Evolutionary conservation across 2,888 invertebrate genomes (phyloP).

Genomic region (Sphaerophoria rueppellii): DNA sequence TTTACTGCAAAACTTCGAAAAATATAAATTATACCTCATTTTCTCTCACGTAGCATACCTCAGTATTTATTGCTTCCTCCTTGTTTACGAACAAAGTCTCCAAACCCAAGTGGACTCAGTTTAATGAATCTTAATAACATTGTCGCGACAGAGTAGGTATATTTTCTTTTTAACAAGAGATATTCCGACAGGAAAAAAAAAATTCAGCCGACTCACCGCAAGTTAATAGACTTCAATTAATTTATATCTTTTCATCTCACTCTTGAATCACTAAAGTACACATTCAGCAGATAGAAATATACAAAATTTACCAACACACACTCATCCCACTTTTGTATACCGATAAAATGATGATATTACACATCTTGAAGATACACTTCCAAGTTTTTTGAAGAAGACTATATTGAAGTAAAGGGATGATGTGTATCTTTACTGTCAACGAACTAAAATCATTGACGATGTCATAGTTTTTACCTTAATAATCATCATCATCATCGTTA

Average conservation of each 20-base stretch:
- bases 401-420: slow-evolving; percentile 29
- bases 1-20: too few species aligned
- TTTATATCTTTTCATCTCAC: slow-evolving; percentile 60
- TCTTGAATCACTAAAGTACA: slow-evolving; percentile 38
- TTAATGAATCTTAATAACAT: neutral
- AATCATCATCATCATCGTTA: slow-evolving; percentile 55
- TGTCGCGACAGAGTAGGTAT: slow-evolving; percentile 34
- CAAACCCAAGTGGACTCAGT: too few species aligned
- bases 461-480: slow-evolving; percentile 72
- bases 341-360: slow-evolving; percentile 12
- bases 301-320: neutral
- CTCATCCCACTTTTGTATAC: neutral
- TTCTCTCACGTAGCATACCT: too few species aligned
- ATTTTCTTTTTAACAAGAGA: slow-evolving; percentile 33
- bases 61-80: too few species aligned
- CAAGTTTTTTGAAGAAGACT: neutral
- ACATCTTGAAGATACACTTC: slow-evolving; percentile 1
- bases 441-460: slow-evolving; percentile 72
- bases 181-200: slow-evolving; percentile 29
- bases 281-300: neutral
- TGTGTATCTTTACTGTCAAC: slow-evolving; percentile 65
- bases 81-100: too few species aligned
- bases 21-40: too few species aligned
- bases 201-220: slow-evolving; percentile 65
- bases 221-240: slow-evolving; percentile 74